Percentiles rank a stretch among this genome's conserved stretches.
These are phyloP conservation scores for Bubo scandiacus DNA, from an alignment of 2,113 vertebrate genomes.

Conservation along the genomic window DNA sequence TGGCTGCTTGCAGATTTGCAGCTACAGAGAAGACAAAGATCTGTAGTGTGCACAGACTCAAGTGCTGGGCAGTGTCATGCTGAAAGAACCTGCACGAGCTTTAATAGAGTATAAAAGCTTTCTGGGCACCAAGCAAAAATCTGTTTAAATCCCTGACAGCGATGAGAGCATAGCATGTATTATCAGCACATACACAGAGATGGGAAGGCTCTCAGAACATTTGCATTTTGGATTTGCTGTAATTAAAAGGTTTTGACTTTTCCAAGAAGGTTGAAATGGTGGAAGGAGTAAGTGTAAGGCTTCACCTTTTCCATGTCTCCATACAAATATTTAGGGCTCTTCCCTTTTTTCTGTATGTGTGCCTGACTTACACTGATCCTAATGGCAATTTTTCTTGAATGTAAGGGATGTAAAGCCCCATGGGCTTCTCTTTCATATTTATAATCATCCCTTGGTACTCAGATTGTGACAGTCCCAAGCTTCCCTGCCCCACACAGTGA, in stretches of 20 bases:
- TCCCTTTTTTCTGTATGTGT: background rate
- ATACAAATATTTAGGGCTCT: background rate
- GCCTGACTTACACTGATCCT: background rate
- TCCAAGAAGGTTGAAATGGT: background rate
- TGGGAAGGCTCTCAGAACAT: background rate
- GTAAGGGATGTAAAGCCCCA: background rate
- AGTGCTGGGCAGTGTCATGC: background rate
- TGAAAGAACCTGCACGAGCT: background rate
- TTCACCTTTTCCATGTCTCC: background rate
- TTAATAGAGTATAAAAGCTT: slow-evolving; percentile 29
- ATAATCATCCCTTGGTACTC: background rate
- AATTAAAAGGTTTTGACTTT: background rate
- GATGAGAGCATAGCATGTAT: background rate
- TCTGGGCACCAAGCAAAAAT: slow-evolving; percentile 1
- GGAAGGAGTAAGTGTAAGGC: background rate
- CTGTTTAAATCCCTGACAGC: slow-evolving; percentile 9
- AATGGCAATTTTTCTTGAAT: background rate
- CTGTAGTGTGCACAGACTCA: background rate
- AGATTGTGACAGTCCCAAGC: background rate
- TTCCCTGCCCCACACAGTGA: background rate
- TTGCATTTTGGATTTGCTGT: slow-evolving; percentile 10
- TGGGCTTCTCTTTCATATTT: background rate
- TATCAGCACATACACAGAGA: background rate
- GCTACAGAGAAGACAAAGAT: background rate
- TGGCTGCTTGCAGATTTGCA: slow-evolving; percentile 39